These are phyloP conservation scores for Drosophila nr. perissopoda DNA, from an alignment of 2,888 invertebrate genomes.

Conservation along the genomic window DNA sequence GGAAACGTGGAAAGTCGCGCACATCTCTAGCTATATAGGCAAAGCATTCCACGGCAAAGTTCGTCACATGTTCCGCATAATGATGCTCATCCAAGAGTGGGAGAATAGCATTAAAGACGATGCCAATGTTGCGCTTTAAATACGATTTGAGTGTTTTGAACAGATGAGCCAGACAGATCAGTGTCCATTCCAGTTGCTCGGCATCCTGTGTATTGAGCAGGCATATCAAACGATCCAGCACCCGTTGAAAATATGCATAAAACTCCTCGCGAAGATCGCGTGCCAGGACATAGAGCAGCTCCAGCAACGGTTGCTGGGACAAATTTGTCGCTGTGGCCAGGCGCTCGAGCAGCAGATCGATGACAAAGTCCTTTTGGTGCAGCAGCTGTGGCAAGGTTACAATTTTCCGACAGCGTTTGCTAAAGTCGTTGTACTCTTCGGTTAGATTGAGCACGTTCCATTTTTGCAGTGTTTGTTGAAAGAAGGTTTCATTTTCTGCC, in stretches of 20 bases:
- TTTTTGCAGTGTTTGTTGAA: constrained; percentile 93
- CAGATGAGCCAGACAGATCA: constrained; percentile 94
- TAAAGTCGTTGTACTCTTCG: constrained; percentile 91
- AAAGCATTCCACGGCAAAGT: constrained; percentile 98
- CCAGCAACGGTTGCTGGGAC: constrained; percentile 92
- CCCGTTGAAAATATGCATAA: constrained; percentile 92
- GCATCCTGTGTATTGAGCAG: constrained; percentile 91
- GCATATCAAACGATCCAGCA: constrained; percentile 90
- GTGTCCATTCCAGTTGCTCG: constrained; percentile 93
- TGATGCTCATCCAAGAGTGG: constrained; percentile 92
- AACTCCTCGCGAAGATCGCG: constrained; percentile 96
- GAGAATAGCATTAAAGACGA: constrained; percentile 89
- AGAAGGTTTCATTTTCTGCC: constrained; percentile 90
- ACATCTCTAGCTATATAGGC: constrained; percentile 96
- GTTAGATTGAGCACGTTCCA: constrained; percentile 96
- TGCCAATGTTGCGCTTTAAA: constrained; percentile 91
- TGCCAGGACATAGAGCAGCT: constrained; percentile 93
- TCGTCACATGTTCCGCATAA: constrained; percentile 92
- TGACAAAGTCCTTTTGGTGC: constrained; percentile 91
- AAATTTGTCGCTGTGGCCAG: constrained; percentile 90
- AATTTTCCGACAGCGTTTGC: constrained; percentile 90
- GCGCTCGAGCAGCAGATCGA: constrained; percentile 90
- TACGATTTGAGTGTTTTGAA: constrained; percentile 95
- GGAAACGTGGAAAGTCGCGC: constrained; percentile 90
- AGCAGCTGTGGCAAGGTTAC: constrained; percentile 94